These are phyloP conservation scores for Onychomys torridus DNA, from an alignment of 2,797 vertebrate genomes.

Conservation along the genomic window DNA sequence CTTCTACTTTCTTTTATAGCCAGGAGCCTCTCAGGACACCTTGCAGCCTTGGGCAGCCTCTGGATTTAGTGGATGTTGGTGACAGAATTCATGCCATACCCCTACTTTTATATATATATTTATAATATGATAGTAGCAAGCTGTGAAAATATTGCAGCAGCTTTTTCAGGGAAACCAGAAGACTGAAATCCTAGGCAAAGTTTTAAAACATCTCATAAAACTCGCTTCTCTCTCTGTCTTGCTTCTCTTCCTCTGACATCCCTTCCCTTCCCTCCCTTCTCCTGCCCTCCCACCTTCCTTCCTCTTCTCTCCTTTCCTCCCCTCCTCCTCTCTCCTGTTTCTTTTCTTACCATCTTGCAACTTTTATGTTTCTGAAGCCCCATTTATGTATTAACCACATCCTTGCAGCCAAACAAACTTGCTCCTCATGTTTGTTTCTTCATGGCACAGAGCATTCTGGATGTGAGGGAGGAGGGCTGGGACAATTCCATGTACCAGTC, in stretches of 20 bases:
- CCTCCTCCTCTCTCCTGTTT: not conserved
- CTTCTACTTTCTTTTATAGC: not conserved
- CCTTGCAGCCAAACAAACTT: constrained; percentile 11
- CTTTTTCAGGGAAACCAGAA: not conserved
- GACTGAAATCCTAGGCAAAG: constrained; percentile 1
- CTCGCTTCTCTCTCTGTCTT: not conserved
- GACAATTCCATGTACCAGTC: not conserved
- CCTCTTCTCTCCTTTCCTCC: too few relatives aligned
- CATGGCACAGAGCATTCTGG: not conserved
- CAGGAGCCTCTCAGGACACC: not conserved
- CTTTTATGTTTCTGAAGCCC: constrained; percentile 38
- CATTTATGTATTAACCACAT: constrained; percentile 30
- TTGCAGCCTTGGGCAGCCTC: not conserved
- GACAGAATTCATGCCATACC: not conserved
- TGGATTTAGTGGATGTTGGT: not conserved
- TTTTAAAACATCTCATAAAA: not conserved
- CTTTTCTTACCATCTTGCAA: constrained; percentile 6
- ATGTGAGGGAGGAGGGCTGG: not conserved
- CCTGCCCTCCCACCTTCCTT: not conserved
- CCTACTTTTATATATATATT: too few relatives aligned
- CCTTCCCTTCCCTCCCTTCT: not conserved
- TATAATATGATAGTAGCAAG: not conserved
- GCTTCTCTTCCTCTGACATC: not conserved
- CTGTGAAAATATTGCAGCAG: not conserved
- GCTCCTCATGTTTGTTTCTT: not conserved